phyloP scores from a whole-genome alignment of 2,113 vertebrate species.

The Urocolius indicus region DNA sequence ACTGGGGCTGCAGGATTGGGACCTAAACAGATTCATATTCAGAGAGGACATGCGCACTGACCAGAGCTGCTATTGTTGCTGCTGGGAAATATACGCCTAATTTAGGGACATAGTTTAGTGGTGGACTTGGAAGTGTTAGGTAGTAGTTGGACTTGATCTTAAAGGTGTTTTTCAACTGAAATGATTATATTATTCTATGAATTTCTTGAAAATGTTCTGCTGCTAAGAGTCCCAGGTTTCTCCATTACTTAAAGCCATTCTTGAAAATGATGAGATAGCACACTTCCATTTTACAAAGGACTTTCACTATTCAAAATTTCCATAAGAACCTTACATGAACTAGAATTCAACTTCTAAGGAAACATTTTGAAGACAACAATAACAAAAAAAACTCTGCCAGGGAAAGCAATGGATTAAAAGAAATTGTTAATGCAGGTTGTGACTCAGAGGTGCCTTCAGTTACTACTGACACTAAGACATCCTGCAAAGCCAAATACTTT shows the following conservation, averaged over 20 bases:
- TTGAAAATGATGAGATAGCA: conserved; percentile 31
- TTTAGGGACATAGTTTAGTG: no score
- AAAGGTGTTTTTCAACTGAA: no score
- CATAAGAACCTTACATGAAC: conserved; percentile 23
- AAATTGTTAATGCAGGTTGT: conserved; percentile 32
- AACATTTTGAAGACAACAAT: not conserved
- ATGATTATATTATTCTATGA: not conserved
- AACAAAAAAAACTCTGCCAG: not conserved
- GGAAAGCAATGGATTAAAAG: conserved; percentile 36
- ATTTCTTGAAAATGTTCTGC: conserved; percentile 40
- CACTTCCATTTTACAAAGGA: conserved; percentile 4
- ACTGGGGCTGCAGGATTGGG: not conserved
- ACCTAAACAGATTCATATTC: not conserved
- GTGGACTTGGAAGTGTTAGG: no score
- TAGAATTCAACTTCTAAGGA: conserved; percentile 39
- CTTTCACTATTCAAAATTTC: conserved; percentile 37
- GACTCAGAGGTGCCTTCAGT: conserved; percentile 22
- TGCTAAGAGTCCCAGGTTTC: conserved; percentile 22
- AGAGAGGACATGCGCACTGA: not conserved
- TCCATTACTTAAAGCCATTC: conserved; percentile 20
- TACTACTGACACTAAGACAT: not conserved
- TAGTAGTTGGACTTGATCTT: no score
- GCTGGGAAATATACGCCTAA: not conserved
- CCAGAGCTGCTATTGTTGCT: not conserved
- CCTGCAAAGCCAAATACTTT: conserved; percentile 21